phyloP scores from a whole-genome alignment of 1,140 invertebrate genomes.

The Dinoponera quadriceps region DNA sequence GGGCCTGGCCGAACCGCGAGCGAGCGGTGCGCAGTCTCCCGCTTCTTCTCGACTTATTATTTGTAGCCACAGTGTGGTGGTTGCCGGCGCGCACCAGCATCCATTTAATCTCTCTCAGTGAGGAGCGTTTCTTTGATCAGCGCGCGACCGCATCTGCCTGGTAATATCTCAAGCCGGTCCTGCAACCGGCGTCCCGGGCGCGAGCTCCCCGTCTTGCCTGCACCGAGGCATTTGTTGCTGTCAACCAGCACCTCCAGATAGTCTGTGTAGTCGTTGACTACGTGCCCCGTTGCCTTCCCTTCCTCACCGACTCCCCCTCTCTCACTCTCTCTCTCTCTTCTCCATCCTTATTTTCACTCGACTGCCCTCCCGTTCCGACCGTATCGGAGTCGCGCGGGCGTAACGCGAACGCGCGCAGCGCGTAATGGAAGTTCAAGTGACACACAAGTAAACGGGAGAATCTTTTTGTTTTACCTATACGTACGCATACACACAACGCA shows the following conservation, averaged over 20 bases:
- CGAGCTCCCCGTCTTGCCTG: conserved; percentile 83
- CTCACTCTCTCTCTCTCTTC: no score
- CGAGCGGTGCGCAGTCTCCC: conserved; percentile 22
- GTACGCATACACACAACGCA: no score
- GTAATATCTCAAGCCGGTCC: conserved; percentile 83
- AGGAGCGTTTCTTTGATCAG: conserved; percentile 85
- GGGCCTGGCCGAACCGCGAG: conserved; percentile 62
- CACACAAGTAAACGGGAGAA: background rate
- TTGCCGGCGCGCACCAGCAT: conserved; percentile 81
- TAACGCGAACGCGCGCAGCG: conserved; percentile 40
- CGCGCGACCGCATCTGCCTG: conserved; percentile 84
- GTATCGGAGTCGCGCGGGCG: conserved; percentile 68
- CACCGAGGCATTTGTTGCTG: conserved; percentile 83
- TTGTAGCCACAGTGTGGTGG: conserved; percentile 81
- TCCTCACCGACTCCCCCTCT: conserved; percentile 8
- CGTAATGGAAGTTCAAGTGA: background rate
- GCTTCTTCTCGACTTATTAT: conserved; percentile 79
- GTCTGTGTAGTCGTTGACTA: conserved; percentile 73
- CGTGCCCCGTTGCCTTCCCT: conserved; percentile 49
- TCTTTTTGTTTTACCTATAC: background rate
- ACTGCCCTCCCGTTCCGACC: conserved; percentile 33
- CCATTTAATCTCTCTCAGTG: conserved; percentile 85
- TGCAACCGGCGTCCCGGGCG: conserved; percentile 81
- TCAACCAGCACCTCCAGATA: conserved; percentile 78
- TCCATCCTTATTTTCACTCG: conserved; percentile 39